Base-by-base conservation (phyloP, 2,888 invertebrate species). In the Pseudoips prasinana region DNA sequence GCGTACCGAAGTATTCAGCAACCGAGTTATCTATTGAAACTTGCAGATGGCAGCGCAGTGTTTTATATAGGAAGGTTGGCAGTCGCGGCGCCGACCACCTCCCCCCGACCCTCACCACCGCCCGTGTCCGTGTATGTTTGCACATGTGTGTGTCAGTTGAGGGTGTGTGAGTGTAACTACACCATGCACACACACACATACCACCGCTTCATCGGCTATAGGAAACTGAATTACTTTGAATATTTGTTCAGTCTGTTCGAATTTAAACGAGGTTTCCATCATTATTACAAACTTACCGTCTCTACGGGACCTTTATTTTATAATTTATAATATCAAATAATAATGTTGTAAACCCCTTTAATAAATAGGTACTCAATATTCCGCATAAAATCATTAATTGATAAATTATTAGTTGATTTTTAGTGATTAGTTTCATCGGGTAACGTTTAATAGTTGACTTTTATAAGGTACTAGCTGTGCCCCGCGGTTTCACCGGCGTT, bases 21-120 rank as follows among this genome's bases (percentile, higher is more conserved):
- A 68, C 76, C 84, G 77, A 84, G 87, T 88, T 88, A 80, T 80
- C 81, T 81, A 87, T 87, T 86, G 80, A 84, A 86, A 85, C 87
- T 80, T 82, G 83, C 80, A 88, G 88, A 88, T 85, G 88, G 86
- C 88, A 78, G 85, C 76, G 81, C 75, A 71, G 79, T 82, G 73
- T 85, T 87, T 80, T 88, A 88, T 88, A 82, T 72, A 80, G 74
- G 63, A 75, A 71, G 69, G 79, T 70, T 72, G 74, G 63, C 64
- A 60, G 65, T 59, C 62, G 62, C 64, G 67, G 52, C 67, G 66
- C 59, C 67, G 58, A 40, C 60, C 53, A 46, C 59, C 52, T 39
- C 49, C 58, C 60, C 61, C 53, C 35, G 53, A 29, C 66, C 47
- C 47, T 54, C 33, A 33, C 48, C 33, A 26, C 25, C 29, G 19